Base-by-base conservation (phyloP, 2,113 vertebrate genomes). In the Henicopernis longicauda region DNA sequence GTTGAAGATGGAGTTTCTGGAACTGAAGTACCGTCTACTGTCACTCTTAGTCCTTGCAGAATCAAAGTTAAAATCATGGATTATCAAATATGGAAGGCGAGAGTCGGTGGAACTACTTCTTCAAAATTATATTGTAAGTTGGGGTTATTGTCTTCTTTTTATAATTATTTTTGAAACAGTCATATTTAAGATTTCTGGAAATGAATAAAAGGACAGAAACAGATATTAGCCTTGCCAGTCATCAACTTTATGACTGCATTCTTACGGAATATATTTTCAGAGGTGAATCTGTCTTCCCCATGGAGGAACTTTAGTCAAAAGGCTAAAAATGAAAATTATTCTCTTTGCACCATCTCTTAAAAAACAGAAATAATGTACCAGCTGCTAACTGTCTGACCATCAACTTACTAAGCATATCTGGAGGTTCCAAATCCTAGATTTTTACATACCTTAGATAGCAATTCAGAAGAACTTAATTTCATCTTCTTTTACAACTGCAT, bases 51-150 rank as follows among this genome's bases (percentile, higher is more conserved):
- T 99, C 72, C 97, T 99, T 89, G 99, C 99, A 52, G 99, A 99
- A 97, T 99, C 99, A 23, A 99, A 99, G 96, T 99, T 99, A 74
- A 99, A 99, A 97, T 99, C 99, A 4, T 99, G 99, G 99, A 99
- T 99, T 97, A 99, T 99, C 93, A 99, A 99, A 98, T 99, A 99
- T 3, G 99, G 99, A 97, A 98, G 99, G 36, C 98, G 99, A 61
- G 99, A 99, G 44, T 99, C 99, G 0, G 99, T 99, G 78, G 99
- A 99, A 93, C 97, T 99, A 22, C 98, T 99, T 77, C 95, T 99
- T 62, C 99, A 99, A 47, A 99, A 98, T 96, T 99, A 99, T 87
- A 97, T 99, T 47, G 99, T 99, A 97, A 99, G 99, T 98, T 92
- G 13, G 5, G 12, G 3, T 82, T 93, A 13, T 85, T 16, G 3